Conservation (phyloP, 2,113 vertebrate genomes). For the Rhinopithecus roxellana region DNA sequence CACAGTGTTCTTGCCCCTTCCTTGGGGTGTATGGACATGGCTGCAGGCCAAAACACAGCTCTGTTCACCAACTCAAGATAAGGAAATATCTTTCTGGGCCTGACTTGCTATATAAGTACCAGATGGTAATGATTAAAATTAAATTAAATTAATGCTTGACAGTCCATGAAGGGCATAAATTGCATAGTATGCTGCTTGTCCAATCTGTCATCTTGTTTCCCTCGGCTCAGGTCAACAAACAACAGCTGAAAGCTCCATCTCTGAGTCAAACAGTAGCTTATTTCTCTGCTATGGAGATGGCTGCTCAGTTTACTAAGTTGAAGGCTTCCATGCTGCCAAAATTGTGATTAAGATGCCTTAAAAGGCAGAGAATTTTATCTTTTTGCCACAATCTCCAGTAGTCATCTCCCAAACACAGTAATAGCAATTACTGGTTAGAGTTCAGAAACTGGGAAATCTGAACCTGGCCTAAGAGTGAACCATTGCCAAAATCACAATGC, state of each 20-base stretch:
- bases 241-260: conserved; percentile 62
- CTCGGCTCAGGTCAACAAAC: conserved; percentile 67
- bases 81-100: conserved; percentile 60
- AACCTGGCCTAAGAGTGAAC: conserved; percentile 31
- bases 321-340: conserved; percentile 21
- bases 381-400: conserved; percentile 35
- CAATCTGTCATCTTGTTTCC: conserved; percentile 75
- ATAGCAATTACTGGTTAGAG: conserved; percentile 55
- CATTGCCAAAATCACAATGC: conserved; percentile 50
- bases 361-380: conserved; percentile 50
- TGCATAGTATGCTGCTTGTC: conserved; percentile 66
- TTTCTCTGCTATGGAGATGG: conserved; percentile 59
- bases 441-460: conserved; percentile 57
- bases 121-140: conserved; percentile 77
- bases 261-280: conserved; percentile 69
- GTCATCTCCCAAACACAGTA: conserved; percentile 30
- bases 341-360: conserved; percentile 50
- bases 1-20: neutral
- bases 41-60: conserved; percentile 52
- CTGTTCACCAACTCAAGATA: conserved; percentile 51
- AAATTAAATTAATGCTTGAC: conserved; percentile 78
- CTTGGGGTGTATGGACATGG: neutral
- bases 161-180: conserved; percentile 74
- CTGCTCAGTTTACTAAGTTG: conserved; percentile 46
- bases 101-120: conserved; percentile 56